phyloP scores from a whole-genome alignment of 2,113 vertebrate genomes.

The Ochotona curzoniae region DNA sequence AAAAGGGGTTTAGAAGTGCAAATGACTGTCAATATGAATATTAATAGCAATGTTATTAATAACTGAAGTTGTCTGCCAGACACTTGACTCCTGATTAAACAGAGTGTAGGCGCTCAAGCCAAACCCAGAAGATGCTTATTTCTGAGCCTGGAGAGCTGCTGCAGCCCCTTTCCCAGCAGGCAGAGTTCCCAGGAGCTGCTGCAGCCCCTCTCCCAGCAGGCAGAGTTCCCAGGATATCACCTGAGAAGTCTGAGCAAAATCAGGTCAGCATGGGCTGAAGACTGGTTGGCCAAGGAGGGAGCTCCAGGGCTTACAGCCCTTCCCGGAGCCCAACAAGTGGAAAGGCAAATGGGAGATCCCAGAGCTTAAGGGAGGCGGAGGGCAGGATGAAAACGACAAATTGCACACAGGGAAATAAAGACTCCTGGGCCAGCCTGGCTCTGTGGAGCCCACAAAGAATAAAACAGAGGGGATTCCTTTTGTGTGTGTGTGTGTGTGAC shows the following conservation, averaged over 20 bases:
- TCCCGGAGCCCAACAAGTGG: background rate
- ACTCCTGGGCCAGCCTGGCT: background rate
- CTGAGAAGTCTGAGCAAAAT: background rate
- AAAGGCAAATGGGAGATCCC: background rate
- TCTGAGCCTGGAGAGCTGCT: background rate
- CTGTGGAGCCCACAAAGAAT: background rate
- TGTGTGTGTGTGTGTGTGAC: background rate
- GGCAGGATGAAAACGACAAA: background rate
- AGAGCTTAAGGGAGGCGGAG: background rate
- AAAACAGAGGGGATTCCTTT: background rate
- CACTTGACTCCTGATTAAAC: constrained; percentile 72
- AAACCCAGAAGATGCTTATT: constrained; percentile 5
- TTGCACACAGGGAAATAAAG: background rate
- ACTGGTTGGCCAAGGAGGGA: background rate
- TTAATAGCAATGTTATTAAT: constrained; percentile 68
- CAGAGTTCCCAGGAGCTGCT: background rate
- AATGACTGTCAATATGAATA: constrained; percentile 70
- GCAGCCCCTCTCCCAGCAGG: background rate
- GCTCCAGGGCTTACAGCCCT: background rate
- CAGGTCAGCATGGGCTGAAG: background rate
- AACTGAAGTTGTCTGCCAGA: constrained; percentile 62
- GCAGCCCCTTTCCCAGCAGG: background rate
- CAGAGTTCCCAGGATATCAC: background rate
- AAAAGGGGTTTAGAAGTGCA: constrained; percentile 64
- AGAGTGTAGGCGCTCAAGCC: background rate